Percentiles rank a stretch among this genome's conserved stretches.
Evolutionary conservation across 2,797 vertebrate species (phyloP).

Genomic region (Xenopus petersii): DNA sequence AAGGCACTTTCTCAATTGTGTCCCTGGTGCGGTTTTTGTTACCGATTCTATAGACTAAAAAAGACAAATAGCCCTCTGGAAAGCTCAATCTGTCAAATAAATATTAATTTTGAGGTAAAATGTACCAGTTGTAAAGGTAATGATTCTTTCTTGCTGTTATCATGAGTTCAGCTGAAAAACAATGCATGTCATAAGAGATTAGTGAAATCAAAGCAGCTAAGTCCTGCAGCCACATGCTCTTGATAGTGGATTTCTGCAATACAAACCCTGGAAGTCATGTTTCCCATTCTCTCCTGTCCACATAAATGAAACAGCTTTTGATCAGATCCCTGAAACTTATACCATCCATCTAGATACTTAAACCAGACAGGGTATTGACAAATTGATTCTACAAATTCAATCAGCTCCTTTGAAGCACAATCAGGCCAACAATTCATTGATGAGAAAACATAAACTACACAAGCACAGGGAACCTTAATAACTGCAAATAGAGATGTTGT

Average conservation of each 20-base stretch:
- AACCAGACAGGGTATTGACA: slow-evolving; percentile 39
- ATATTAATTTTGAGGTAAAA: background rate
- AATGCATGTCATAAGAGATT: slow-evolving; percentile 16
- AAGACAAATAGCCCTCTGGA: background rate
- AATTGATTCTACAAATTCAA: slow-evolving; percentile 45
- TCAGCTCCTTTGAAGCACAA: slow-evolving; percentile 43
- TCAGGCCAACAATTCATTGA: slow-evolving; percentile 31
- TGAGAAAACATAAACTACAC: no score
- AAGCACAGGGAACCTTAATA: no score
- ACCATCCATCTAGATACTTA: slow-evolving; percentile 40
- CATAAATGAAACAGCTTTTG: slow-evolving; percentile 38
- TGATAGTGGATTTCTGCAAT: slow-evolving; percentile 10
- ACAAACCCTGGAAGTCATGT: slow-evolving; percentile 19
- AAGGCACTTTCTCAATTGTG: no score
- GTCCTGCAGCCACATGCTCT: background rate
- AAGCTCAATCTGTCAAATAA: background rate
- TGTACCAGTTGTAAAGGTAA: background rate
- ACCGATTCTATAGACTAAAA: background rate
- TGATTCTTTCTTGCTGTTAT: background rate
- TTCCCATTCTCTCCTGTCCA: slow-evolving; percentile 21
- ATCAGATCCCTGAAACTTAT: slow-evolving; percentile 32
- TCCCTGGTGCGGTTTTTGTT: background rate
- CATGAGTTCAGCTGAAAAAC: background rate
- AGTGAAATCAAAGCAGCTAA: background rate
- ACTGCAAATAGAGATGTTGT: no score